Evolutionary conservation across 2,797 vertebrate genomes (phyloP).

Genomic region (Apogon talboti): DNA sequence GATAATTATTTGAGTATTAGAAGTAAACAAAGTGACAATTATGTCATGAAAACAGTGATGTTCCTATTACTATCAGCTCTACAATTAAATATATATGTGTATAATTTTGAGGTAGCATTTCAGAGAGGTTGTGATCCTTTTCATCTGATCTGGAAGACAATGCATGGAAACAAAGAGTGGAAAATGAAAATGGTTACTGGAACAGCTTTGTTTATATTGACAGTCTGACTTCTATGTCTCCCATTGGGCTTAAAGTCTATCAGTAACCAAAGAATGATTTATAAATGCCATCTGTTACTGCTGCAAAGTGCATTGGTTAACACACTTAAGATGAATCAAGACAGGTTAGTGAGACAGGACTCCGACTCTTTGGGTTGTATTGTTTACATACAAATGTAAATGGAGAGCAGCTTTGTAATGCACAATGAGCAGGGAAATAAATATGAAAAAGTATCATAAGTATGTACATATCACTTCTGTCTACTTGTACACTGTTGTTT

Average conservation of each 20-base stretch:
- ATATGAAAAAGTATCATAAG: too few relatives aligned
- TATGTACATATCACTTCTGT: too few relatives aligned
- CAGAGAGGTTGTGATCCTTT: not conserved
- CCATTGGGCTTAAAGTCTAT: slow-evolving; percentile 3
- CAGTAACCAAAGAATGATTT: slow-evolving; percentile 16
- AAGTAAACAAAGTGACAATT: slow-evolving; percentile 9
- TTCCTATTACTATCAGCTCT: too few relatives aligned
- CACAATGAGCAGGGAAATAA: not conserved
- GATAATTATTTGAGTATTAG: slow-evolving; percentile 30
- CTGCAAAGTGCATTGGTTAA: not conserved
- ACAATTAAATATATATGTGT: too few relatives aligned
- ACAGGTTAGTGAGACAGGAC: not conserved
- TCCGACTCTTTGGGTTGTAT: not conserved
- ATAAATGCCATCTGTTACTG: not conserved
- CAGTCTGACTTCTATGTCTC: slow-evolving; percentile 2
- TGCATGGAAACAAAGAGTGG: not conserved
- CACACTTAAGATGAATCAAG: not conserved
- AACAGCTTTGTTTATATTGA: not conserved
- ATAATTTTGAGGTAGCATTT: too few relatives aligned
- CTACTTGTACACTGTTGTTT: too few relatives aligned
- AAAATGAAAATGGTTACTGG: slow-evolving; percentile 1
- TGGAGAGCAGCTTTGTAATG: not conserved
- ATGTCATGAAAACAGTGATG: too few relatives aligned
- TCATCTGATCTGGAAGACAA: not conserved
- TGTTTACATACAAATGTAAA: not conserved